Evolutionary conservation across 2,888 invertebrate genomes (phyloP).

Genomic region (Tuta absoluta): DNA sequence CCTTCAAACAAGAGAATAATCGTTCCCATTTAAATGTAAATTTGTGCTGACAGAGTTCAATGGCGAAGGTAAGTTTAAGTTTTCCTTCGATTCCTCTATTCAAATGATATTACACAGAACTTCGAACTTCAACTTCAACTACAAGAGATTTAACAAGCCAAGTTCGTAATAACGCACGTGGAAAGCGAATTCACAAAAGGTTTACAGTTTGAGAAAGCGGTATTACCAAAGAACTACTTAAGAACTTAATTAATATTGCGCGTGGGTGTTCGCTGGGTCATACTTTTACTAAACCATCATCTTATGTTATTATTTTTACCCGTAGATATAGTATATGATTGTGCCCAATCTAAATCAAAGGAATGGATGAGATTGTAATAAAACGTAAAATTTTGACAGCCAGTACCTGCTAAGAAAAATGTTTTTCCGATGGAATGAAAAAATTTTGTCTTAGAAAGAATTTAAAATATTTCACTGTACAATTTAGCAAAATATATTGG

Average conservation of each 20-base stretch:
- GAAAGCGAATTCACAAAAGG: background rate
- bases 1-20: constrained; percentile 72
- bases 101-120: constrained; percentile 65
- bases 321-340: too few species aligned
- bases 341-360: too few species aligned
- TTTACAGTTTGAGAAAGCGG: constrained; percentile 8
- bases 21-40: constrained; percentile 72
- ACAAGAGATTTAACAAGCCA: constrained; percentile 43
- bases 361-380: too few species aligned
- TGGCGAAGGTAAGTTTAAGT: constrained; percentile 56
- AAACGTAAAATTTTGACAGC: too few species aligned
- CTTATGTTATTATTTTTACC: too few species aligned
- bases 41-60: constrained; percentile 60
- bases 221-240: background rate
- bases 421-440: too few species aligned
- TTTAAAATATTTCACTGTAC: too few species aligned
- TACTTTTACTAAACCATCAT: too few species aligned
- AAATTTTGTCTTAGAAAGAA: too few species aligned
- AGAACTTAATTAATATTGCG: background rate
- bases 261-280: too few species aligned
- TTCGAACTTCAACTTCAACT: constrained; percentile 41
- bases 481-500: too few species aligned
- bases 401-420: too few species aligned
- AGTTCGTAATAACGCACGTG: constrained; percentile 1
- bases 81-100: constrained; percentile 60